A percentile compares a stretch with the other conserved stretches of the same genome.
phyloP scores from a whole-genome alignment of 2,888 invertebrate genomes.

The Acleris cristana region DNA sequence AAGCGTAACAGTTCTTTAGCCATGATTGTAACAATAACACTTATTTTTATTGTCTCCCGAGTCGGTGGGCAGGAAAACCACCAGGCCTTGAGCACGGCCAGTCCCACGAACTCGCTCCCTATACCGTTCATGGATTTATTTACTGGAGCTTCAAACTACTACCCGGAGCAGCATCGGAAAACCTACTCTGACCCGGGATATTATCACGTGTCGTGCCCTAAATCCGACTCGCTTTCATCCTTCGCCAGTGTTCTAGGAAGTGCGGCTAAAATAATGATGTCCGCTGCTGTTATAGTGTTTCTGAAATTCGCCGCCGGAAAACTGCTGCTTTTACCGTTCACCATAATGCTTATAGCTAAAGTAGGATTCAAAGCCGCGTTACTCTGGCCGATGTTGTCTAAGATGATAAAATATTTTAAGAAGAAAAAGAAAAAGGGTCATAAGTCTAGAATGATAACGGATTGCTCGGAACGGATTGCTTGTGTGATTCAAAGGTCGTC shows the following conservation, averaged over 20 bases:
- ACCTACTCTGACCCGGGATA: slow-evolving; percentile 62
- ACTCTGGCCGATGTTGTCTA: slow-evolving; percentile 76
- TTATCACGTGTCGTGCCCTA: slow-evolving; percentile 66
- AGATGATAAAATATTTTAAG: slow-evolving; percentile 72
- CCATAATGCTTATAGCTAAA: slow-evolving; percentile 68
- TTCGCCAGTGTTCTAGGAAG: slow-evolving; percentile 73
- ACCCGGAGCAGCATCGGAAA: slow-evolving; percentile 68
- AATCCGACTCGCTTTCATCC: slow-evolving; percentile 67
- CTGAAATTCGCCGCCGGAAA: slow-evolving; percentile 73
- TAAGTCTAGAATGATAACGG: slow-evolving; percentile 66
- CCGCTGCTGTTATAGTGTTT: slow-evolving; percentile 69
- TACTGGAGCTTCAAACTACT: slow-evolving; percentile 67
- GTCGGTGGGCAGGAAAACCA: slow-evolving; percentile 67
- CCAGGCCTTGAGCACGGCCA: slow-evolving; percentile 57
- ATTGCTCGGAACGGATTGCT: slow-evolving; percentile 72
- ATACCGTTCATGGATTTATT: slow-evolving; percentile 72
- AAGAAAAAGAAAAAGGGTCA: slow-evolving; percentile 72
- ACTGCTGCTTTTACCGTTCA: slow-evolving; percentile 68
- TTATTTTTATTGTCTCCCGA: slow-evolving; percentile 60
- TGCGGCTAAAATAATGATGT: slow-evolving; percentile 77
- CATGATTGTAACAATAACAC: slow-evolving; percentile 68
- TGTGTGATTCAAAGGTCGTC: slow-evolving; percentile 70
- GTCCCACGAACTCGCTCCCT: slow-evolving; percentile 55
- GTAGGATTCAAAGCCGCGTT: slow-evolving; percentile 71
- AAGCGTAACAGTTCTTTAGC: slow-evolving; percentile 74